phyloP scores from a whole-genome alignment of 2,888 invertebrate species.

The Mechanitis messenoides region DNA sequence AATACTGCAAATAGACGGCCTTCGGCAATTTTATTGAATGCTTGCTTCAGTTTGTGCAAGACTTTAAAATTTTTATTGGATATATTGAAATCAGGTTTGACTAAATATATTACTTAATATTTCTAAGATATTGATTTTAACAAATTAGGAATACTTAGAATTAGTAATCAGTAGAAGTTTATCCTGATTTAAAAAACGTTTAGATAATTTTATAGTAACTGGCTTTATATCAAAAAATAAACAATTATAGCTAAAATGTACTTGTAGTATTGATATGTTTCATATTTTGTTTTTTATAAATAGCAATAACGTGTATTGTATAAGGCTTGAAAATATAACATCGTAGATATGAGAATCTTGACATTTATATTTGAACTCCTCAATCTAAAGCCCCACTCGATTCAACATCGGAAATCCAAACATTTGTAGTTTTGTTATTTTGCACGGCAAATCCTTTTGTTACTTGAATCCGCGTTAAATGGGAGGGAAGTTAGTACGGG shows the following conservation, averaged over 20 bases:
- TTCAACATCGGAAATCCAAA: slow-evolving; percentile 43
- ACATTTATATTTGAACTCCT: neutral
- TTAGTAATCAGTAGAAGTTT: too few species aligned
- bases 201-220: too few species aligned
- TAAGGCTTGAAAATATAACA: too few species aligned
- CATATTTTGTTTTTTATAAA: too few species aligned
- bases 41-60: slow-evolving; percentile 37
- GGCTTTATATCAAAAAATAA: too few species aligned
- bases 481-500: slow-evolving; percentile 73
- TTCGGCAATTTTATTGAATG: slow-evolving; percentile 52
- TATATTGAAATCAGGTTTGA: neutral
- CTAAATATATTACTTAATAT: neutral
- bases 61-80: slow-evolving; percentile 9
- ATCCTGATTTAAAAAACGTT: too few species aligned
- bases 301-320: too few species aligned
- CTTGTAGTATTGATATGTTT: too few species aligned
- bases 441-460: slow-evolving; percentile 71
- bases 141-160: too few species aligned
- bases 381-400: slow-evolving; percentile 18
- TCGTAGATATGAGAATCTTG: neutral
- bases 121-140: neutral
- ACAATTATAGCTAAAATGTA: too few species aligned
- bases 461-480: slow-evolving; percentile 73
- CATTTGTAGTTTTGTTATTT: slow-evolving; percentile 74
- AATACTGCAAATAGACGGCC: slow-evolving; percentile 68